Conservation (phyloP, 1,140 invertebrate species). For the Bradysia coprophila region DNA sequence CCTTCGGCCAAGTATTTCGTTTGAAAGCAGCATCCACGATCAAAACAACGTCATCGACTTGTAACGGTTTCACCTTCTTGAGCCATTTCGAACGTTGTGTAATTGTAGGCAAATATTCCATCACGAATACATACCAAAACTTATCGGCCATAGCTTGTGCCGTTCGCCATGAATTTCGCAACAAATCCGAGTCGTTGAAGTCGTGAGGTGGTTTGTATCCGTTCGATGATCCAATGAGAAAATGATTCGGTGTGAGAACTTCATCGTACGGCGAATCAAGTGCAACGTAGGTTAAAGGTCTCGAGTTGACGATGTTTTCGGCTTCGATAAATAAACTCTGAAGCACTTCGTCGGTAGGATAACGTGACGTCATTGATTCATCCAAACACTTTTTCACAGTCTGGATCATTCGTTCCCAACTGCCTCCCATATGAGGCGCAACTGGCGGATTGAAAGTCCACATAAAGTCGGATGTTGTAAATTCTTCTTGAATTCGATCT, state of each 20-base stretch:
- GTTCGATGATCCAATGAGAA: constrained; percentile 13
- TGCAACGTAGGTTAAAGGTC: too few relatives aligned
- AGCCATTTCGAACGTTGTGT: constrained; percentile 12
- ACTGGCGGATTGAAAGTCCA: too few relatives aligned
- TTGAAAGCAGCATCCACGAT: constrained; percentile 8
- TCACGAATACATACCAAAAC: constrained; percentile 11
- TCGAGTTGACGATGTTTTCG: too few relatives aligned
- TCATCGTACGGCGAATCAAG: constrained; percentile 9
- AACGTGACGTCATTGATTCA: too few relatives aligned
- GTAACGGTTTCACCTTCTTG: constrained; percentile 4
- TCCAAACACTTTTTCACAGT: too few relatives aligned
- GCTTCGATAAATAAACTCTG: too few relatives aligned
- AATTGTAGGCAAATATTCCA: constrained; percentile 9
- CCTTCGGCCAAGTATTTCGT: constrained; percentile 11
- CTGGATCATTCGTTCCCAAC: too few relatives aligned
- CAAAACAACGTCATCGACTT: constrained; percentile 12
- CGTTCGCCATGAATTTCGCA: constrained; percentile 6
- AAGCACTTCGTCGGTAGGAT: too few relatives aligned
- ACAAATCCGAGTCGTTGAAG: constrained; percentile 3
- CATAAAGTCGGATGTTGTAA: too few relatives aligned
- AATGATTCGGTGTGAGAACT: constrained; percentile 14
- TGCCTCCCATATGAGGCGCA: too few relatives aligned
- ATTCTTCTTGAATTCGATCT: too few relatives aligned
- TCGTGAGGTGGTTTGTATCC: constrained; percentile 4
- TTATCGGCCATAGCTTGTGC: constrained; percentile 9